Percentiles rank a stretch among this genome's conserved stretches.
Evolutionary conservation across 1,140 invertebrate genomes (phyloP).

Genomic region (Limonius californicus): DNA sequence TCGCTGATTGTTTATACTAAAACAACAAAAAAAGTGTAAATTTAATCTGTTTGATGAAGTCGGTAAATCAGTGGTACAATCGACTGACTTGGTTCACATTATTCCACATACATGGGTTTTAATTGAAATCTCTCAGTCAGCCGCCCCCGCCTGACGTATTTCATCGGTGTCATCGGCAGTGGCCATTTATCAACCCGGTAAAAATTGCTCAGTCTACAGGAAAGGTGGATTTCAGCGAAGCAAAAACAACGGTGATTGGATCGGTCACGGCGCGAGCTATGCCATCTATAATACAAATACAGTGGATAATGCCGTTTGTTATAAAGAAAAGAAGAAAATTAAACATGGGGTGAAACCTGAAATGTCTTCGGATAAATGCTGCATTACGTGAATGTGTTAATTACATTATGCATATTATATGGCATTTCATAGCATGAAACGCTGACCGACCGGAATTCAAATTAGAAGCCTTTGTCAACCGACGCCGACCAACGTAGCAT

Average conservation of each 20-base stretch:
- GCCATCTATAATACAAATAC: background rate
- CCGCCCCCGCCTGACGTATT: constrained; percentile 40
- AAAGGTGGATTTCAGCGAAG: constrained; percentile 41
- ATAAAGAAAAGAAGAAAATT: too few relatives aligned
- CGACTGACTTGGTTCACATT: constrained; percentile 31
- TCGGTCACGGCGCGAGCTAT: constrained; percentile 8
- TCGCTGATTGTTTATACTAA: too few relatives aligned
- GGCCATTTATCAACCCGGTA: constrained; percentile 45
- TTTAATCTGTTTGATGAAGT: background rate
- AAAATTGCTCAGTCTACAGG: constrained; percentile 42
- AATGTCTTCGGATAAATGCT: too few relatives aligned
- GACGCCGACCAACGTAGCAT: constrained; percentile 19
- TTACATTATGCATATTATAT: background rate
- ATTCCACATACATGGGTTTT: constrained; percentile 47
- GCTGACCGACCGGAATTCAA: constrained; percentile 27
- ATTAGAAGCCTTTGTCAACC: constrained; percentile 23
- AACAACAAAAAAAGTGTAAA: background rate
- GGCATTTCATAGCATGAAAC: background rate
- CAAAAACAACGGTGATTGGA: constrained; percentile 37
- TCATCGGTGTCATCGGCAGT: constrained; percentile 47
- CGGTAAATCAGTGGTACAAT: constrained; percentile 8
- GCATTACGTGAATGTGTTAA: background rate
- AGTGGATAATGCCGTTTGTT: too few relatives aligned
- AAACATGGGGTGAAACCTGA: too few relatives aligned
- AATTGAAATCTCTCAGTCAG: constrained; percentile 46